These are phyloP conservation scores for Aplidium turbinatum DNA, from an alignment of 23 tunicate genomes.

Conservation along the genomic window DNA sequence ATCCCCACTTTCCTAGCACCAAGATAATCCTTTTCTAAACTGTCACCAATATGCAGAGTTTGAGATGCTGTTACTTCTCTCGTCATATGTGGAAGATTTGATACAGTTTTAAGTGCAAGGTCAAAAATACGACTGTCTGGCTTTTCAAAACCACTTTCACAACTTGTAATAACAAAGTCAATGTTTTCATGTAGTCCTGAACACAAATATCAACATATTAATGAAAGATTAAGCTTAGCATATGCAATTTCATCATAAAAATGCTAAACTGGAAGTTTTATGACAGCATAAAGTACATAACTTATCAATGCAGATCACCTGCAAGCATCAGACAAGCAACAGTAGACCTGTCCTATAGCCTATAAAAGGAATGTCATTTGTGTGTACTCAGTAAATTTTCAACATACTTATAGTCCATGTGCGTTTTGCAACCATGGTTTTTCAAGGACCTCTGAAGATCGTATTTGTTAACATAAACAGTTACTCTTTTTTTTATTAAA, in stretches of 20 bases:
- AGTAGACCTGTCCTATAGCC: no score
- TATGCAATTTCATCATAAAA: neutral
- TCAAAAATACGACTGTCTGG: constrained; percentile 50
- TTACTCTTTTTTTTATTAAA: no score
- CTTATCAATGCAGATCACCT: neutral
- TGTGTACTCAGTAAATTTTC: no score
- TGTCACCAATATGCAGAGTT: constrained; percentile 18
- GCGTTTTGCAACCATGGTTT: no score
- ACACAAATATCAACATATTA: no score
- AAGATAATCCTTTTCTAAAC: constrained; percentile 25
- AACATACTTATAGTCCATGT: no score
- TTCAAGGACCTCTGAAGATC: no score
- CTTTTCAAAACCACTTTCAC: constrained; percentile 45
- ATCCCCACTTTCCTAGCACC: constrained; percentile 30
- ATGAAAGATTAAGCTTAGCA: neutral
- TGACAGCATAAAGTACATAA: no score
- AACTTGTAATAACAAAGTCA: constrained; percentile 43
- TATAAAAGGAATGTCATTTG: no score
- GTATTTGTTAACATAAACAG: no score
- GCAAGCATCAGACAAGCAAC: no score
- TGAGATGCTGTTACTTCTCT: neutral
- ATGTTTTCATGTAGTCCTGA: constrained; percentile 18
- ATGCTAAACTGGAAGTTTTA: no score
- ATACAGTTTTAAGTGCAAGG: constrained; percentile 11
- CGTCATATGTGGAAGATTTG: neutral